phyloP scores from a whole-genome alignment of 2,888 invertebrate species.

The Aleiodes testaceus region DNA sequence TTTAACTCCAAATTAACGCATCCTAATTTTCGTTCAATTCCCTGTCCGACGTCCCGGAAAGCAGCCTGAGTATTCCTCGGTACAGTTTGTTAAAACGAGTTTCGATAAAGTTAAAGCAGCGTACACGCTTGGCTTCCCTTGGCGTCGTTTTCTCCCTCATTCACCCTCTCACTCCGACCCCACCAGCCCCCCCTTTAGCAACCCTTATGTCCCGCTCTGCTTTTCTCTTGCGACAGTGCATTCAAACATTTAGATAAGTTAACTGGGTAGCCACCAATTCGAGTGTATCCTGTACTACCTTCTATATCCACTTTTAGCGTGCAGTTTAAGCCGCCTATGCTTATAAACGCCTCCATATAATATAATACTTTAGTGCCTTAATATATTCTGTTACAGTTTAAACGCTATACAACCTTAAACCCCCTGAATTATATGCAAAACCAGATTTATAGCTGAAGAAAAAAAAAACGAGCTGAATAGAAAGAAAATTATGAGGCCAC shows the following conservation, averaged over 20 bases:
- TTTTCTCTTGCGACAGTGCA: constrained; percentile 45
- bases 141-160: constrained; percentile 21
- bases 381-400: constrained; percentile 6
- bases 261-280: constrained; percentile 50
- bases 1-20: constrained; percentile 60
- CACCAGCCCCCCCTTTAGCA: background rate
- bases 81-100: constrained; percentile 61
- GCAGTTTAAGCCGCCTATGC: constrained; percentile 28
- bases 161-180: background rate
- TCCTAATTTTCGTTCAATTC: constrained; percentile 65
- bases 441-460: background rate
- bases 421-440: background rate
- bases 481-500: background rate
- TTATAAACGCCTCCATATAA: constrained; percentile 13
- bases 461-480: background rate
- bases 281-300: constrained; percentile 36
- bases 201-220: constrained; percentile 8
- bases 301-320: constrained; percentile 27
- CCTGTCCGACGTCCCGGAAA: constrained; percentile 54
- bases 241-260: constrained; percentile 62
- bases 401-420: constrained; percentile 7
- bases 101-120: constrained; percentile 63
- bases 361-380: background rate
- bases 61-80: constrained; percentile 53
- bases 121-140: constrained; percentile 48